Evolutionary conservation across 2,888 invertebrate species (phyloP).

Genomic region (Aricia artaxerxes): DNA sequence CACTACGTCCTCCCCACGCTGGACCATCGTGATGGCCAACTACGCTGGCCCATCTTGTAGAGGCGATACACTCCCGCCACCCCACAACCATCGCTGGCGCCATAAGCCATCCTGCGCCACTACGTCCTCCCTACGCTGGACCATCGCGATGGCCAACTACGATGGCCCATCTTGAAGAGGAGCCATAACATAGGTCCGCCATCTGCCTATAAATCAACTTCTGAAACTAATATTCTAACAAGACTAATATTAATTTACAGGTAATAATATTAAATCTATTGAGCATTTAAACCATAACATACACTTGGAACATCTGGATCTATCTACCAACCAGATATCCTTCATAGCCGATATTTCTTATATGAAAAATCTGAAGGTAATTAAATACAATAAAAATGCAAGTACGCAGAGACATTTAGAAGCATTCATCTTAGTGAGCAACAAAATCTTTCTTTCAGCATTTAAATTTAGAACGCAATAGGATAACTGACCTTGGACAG

Average conservation of each 20-base stretch:
- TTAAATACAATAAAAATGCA: not conserved
- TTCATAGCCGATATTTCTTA: slow-evolving; percentile 92
- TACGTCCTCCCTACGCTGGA: too few species aligned
- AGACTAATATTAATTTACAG: slow-evolving; percentile 62
- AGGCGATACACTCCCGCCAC: too few species aligned
- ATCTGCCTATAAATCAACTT: too few species aligned
- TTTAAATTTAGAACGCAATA: slow-evolving; percentile 91
- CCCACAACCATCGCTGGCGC: too few species aligned
- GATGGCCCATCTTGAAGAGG: too few species aligned
- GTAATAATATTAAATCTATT: slow-evolving; percentile 96
- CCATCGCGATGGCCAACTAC: too few species aligned
- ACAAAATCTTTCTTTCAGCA: slow-evolving; percentile 79
- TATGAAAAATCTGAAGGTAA: slow-evolving; percentile 90
- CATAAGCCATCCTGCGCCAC: too few species aligned
- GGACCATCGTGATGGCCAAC: too few species aligned
- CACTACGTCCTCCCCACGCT: too few species aligned
- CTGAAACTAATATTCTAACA: not conserved
- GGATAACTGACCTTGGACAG: slow-evolving; percentile 88
- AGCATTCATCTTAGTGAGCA: not conserved
- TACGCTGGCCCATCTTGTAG: too few species aligned
- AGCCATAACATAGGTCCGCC: too few species aligned
- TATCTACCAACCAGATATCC: slow-evolving; percentile 93
- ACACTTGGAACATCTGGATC: slow-evolving; percentile 90
- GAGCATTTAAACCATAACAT: slow-evolving; percentile 92
- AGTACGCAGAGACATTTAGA: too few species aligned